Percentiles rank a stretch among this genome's conserved stretches.
phyloP scores from a whole-genome alignment of 37 sponge, comb jelly and placozoan genomes.

The Crambe crambe region DNA sequence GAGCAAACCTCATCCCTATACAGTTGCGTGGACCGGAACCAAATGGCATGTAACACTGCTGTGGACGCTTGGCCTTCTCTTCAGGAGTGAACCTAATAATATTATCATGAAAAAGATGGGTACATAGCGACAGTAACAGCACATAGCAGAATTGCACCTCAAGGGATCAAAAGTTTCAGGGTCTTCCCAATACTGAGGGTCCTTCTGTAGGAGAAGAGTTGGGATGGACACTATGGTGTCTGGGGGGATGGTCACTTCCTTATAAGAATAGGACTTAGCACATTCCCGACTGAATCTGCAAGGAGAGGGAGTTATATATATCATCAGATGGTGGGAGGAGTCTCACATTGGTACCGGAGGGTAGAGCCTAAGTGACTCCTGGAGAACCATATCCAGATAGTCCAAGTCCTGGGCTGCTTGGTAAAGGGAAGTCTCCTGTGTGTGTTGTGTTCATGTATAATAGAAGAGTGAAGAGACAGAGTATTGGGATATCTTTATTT shows the following conservation, averaged over 20 bases:
- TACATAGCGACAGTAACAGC: no score
- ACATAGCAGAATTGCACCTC: background rate
- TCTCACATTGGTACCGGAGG: conserved; percentile 70
- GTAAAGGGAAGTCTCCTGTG: conserved; percentile 56
- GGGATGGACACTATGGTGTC: background rate
- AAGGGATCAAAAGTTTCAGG: background rate
- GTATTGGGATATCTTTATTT: conserved; percentile 39
- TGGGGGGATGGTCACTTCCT: background rate
- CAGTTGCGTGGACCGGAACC: conserved; percentile 71
- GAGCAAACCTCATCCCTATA: conserved; percentile 73
- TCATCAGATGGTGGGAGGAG: no score
- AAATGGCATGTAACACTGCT: conserved; percentile 61
- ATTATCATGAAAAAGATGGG: no score
- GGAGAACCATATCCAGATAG: conserved; percentile 64
- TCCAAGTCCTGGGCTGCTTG: conserved; percentile 64
- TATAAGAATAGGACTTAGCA: conserved; percentile 2
- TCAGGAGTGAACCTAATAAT: conserved; percentile 54
- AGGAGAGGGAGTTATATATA: background rate
- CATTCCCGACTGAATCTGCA: background rate
- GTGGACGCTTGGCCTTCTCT: conserved; percentile 41
- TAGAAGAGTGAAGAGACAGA: background rate
- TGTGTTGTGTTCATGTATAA: background rate
- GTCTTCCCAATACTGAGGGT: background rate
- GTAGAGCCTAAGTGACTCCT: conserved; percentile 72
- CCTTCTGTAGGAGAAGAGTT: background rate